Conservation (phyloP, 2,888 invertebrate genomes). For the Cheilosia vulpina region DNA sequence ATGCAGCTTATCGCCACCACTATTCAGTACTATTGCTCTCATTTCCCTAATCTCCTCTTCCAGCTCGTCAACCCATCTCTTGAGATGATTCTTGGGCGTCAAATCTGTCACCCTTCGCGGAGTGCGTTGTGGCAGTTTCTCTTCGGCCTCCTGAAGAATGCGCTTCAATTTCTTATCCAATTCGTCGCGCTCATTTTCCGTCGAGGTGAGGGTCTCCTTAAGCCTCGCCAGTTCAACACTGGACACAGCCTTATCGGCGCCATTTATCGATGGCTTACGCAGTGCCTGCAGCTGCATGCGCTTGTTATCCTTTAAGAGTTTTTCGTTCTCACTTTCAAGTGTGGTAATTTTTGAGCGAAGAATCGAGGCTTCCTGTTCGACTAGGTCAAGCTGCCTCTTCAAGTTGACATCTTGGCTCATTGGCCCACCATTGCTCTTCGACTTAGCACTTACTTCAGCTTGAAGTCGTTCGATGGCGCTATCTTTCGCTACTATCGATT, state of each 20-base stretch:
- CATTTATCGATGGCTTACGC: slow-evolving; percentile 84
- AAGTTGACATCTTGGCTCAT: slow-evolving; percentile 87
- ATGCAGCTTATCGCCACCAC: slow-evolving; percentile 84
- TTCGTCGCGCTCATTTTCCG: slow-evolving; percentile 88
- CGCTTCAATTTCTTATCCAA: slow-evolving; percentile 87
- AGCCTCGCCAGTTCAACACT: slow-evolving; percentile 85
- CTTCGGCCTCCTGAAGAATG: slow-evolving; percentile 87
- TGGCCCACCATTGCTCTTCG: slow-evolving; percentile 83
- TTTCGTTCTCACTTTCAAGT: slow-evolving; percentile 91
- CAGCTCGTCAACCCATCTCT: slow-evolving; percentile 92
- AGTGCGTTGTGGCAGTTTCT: slow-evolving; percentile 88
- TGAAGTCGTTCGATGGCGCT: slow-evolving; percentile 91
- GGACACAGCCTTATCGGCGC: slow-evolving; percentile 78
- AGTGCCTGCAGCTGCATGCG: slow-evolving; percentile 85
- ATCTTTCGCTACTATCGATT: slow-evolving; percentile 92
- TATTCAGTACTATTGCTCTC: slow-evolving; percentile 82
- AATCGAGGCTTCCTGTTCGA: slow-evolving; percentile 90
- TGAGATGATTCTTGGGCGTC: slow-evolving; percentile 85
- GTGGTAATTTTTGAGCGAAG: slow-evolving; percentile 88
- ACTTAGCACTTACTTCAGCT: slow-evolving; percentile 87
- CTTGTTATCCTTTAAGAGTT: slow-evolving; percentile 89
- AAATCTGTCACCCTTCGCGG: slow-evolving; percentile 89
- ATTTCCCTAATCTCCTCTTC: slow-evolving; percentile 91
- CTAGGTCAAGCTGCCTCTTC: slow-evolving; percentile 89
- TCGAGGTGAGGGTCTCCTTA: slow-evolving; percentile 84